These are phyloP conservation scores for Synanthedon andrenaeformis DNA, from an alignment of 2,888 invertebrate genomes.

Conservation along the genomic window DNA sequence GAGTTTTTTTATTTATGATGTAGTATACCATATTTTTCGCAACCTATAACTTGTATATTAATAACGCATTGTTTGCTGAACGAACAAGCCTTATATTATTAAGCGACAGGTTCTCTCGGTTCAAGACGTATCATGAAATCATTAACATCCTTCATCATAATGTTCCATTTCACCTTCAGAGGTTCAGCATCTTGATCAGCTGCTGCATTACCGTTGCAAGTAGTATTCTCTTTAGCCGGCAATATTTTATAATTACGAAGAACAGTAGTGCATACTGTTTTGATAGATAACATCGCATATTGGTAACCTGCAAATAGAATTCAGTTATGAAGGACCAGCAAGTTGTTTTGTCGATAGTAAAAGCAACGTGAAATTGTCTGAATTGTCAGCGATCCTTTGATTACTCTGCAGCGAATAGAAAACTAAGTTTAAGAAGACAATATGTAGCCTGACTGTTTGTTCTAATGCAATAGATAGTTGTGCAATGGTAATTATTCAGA, in stretches of 20 bases:
- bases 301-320: conserved; percentile 13
- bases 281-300: conserved; percentile 21
- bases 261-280: conserved; percentile 20
- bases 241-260: conserved; percentile 17
- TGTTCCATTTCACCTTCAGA: conserved; percentile 16
- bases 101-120: background rate
- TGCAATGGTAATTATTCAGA: too few species aligned
- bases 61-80: too few species aligned
- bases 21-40: too few species aligned
- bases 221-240: conserved; percentile 1
- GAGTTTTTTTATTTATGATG: too few species aligned
- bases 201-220: background rate
- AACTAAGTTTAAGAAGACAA: too few species aligned
- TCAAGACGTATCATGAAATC: conserved; percentile 17
- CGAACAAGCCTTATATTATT: background rate
- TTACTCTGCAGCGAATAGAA: too few species aligned
- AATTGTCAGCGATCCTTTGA: too few species aligned
- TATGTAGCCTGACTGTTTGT: too few species aligned
- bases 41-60: too few species aligned
- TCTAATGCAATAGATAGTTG: too few species aligned
- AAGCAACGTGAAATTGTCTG: too few species aligned
- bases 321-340: background rate
- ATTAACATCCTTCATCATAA: conserved; percentile 24
- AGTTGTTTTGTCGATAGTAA: too few species aligned
- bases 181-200: conserved; percentile 3